Evolutionary conservation across 2,888 invertebrate species (phyloP), one percentile per base, ranked within the genome.

Genomic region (Malthinus seriepunctatus): DNA sequence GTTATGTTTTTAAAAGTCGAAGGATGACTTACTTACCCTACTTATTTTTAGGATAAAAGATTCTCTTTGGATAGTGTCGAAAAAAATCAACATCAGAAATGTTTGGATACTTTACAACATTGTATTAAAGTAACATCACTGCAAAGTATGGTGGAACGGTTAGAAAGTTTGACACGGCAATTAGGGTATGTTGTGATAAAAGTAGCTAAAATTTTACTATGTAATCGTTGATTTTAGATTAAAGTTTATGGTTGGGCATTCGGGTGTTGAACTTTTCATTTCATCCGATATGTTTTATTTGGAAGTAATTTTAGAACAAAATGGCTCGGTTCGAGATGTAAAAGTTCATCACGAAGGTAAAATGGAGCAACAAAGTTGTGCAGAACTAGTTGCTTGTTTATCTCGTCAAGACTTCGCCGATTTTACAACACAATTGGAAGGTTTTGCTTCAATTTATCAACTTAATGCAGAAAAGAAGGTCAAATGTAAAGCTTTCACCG

Each of bases 211-310:
- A 23, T 45, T 45, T 10, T 45, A 8, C 45, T 31, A 23, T 3
- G 23, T 23, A 23, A 23, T 5, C 37, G 51, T 14, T 35, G 34
- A 51, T 60, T 62, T 58, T 67, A 91, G 91, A 35, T 82, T 95
- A 54, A 94, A 95, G 76, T 94, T 95, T 78, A 90, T 91, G 73
- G 89, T 91, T 62, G 93, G 91, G 52, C 86, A 89, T 58, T 88
- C 90, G 47, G 90, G 90, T 42, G 88, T 88, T 4, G 90, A 90
- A 73, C 83, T 93, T 61, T 95, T 95, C 74, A 95, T 97, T 76
- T 95, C 93, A 37, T 95, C 95, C 0, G 97, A 97, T 75, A 95
- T 96, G 95, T 97, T 97, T 79, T 95, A 93, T 77, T 83, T 97
- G 68, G 95, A 97, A 82, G 91, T 97, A 69, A 81, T 93, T 51